Evolutionary conservation across 2,797 vertebrate species (phyloP), one percentile per base, ranked within the genome.

Genomic region (Nyctalus aviator): DNA sequence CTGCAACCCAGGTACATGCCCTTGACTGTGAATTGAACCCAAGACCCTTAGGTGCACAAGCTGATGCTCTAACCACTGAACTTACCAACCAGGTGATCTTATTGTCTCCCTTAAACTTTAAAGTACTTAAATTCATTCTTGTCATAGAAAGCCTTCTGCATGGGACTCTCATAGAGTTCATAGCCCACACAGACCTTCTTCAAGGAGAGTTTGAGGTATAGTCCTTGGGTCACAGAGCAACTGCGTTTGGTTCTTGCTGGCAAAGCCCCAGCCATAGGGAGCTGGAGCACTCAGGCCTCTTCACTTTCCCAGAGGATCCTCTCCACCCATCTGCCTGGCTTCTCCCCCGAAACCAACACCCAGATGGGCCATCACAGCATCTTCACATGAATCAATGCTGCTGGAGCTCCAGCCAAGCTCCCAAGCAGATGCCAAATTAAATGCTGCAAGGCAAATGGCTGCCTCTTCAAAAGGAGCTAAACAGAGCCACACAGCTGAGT

Each of bases 401-500:
- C 53, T 1, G 21, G 75, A 55, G 32, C 69, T 85, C 21, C 30
- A 79, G 50, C 73, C 21, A 11, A 62, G 82, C 53, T 83, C 57
- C 2, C 3, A 35, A 84, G 32, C 35, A 35, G 20, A 84, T 82
- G 64, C 71, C 82, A 88, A 87, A 50, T 82, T 88, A 96, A 85
- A 94, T 68, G 77, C 93, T 95, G 21, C 84, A 73, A 46, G 37
- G 53, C n/a, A 9, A 53, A 46, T 76, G 48, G 76, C 90, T 81
- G 37, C 83, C 55, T 91, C 25, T 77, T 37, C 37, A 3, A 5
- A 32, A 85, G 82, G 57, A 84, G 44, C 84, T 30, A 27, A 48
- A 27, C 59, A 68, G 27, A 68, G 27, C 50, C 12, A n/a, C 21
- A 27, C 21, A 32, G 69, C 55, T 41, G 68, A 73, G 20, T 41